Evolutionary conservation across 2,113 vertebrate species (phyloP).

Genomic region (Crotalus helleri): DNA sequence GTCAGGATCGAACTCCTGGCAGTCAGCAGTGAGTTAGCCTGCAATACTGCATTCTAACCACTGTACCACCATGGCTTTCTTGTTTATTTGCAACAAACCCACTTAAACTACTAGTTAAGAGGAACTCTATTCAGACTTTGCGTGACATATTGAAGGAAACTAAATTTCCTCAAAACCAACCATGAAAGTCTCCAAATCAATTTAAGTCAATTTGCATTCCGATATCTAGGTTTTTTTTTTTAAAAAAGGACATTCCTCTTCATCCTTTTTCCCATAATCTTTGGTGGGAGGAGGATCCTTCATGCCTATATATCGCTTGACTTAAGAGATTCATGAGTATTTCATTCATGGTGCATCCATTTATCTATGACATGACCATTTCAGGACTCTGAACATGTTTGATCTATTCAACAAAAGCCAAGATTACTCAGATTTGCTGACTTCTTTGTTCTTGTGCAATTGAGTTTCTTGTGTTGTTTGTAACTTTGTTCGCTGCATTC

Average conservation of each 20-base stretch:
- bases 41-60: neutral
- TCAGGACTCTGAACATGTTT: neutral
- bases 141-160: neutral
- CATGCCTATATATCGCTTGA: neutral
- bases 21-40: neutral
- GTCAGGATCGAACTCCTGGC: neutral
- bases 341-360: neutral
- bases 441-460: slow-evolving; percentile 3
- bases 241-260: neutral
- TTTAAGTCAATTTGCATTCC: neutral
- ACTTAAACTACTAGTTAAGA: neutral
- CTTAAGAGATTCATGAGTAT: neutral
- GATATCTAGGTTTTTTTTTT: neutral
- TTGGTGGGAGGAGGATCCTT: neutral
- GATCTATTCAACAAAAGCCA: slow-evolving; percentile 8
- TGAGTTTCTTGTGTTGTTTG: rapidly evolving
- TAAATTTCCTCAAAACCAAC: neutral
- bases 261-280: neutral
- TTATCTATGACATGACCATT: neutral
- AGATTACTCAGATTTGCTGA: neutral
- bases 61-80: neutral
- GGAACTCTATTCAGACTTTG: neutral
- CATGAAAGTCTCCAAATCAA: neutral
- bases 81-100: neutral
- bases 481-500: neutral